phyloP scores from a whole-genome alignment of 1,140 invertebrate species.

The Eupeodes corollae region DNA sequence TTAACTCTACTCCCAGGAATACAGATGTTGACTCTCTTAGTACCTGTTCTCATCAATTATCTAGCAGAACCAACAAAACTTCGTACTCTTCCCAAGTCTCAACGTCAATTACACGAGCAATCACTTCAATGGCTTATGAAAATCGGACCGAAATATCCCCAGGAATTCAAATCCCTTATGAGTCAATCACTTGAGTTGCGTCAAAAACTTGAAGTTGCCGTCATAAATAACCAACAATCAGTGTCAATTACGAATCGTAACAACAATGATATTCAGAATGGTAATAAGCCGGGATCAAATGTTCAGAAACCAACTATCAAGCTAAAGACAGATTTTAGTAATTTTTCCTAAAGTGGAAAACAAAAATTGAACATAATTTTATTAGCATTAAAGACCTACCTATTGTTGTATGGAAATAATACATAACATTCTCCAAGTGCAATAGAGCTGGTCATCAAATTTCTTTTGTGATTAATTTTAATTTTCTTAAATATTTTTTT shows the following conservation, averaged over 20 bases:
- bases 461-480: no score
- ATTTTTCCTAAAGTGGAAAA: slow-evolving; percentile 47
- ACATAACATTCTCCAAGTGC: no score
- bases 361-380: background rate
- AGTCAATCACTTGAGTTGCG: slow-evolving; percentile 65
- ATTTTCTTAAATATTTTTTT: no score
- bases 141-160: slow-evolving; percentile 81
- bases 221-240: slow-evolving; percentile 60
- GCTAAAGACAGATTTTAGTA: slow-evolving; percentile 92
- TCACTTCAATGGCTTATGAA: slow-evolving; percentile 79
- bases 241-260: slow-evolving; percentile 39
- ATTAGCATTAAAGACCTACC: no score
- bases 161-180: slow-evolving; percentile 89
- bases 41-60: slow-evolving; percentile 79
- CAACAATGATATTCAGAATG: slow-evolving; percentile 33
- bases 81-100: slow-evolving; percentile 49
- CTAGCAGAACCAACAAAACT: slow-evolving; percentile 58
- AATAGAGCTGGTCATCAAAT: no score
- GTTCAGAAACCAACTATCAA: slow-evolving; percentile 73
- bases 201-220: slow-evolving; percentile 71
- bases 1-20: slow-evolving; percentile 51
- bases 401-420: no score
- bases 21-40: slow-evolving; percentile 74
- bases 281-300: slow-evolving; percentile 37
- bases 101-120: slow-evolving; percentile 66